phyloP scores from a whole-genome alignment of 2,113 vertebrate genomes.

The Carassius gibelio region DNA sequence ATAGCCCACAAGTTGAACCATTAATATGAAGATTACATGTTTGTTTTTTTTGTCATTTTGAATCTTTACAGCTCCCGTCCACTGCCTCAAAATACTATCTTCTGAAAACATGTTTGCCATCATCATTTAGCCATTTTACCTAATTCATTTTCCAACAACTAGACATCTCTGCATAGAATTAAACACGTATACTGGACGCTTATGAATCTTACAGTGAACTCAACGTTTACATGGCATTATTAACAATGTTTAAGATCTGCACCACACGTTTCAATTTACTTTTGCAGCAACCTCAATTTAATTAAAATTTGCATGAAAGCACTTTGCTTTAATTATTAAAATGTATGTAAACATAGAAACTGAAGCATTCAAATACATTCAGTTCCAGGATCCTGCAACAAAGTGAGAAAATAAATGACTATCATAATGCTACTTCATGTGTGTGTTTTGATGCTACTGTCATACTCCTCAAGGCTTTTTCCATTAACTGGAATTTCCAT shows the following conservation, averaged over 20 bases:
- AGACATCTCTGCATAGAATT: not conserved
- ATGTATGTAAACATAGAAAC: not conserved
- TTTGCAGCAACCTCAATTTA: not conserved
- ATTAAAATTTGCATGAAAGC: not conserved
- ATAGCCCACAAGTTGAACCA: not conserved
- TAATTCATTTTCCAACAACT: not conserved
- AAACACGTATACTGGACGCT: too few relatives aligned
- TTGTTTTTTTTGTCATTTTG: not conserved
- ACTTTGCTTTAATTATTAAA: not conserved
- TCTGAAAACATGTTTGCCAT: not conserved
- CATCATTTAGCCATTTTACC: not conserved
- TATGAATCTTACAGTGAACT: not conserved
- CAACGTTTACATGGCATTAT: not conserved
- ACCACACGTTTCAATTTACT: not conserved
- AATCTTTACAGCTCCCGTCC: not conserved
- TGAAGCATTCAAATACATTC: not conserved
- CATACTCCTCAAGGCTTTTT: not conserved
- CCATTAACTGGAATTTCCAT: conserved; percentile 3
- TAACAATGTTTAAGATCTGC: not conserved
- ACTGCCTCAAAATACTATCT: not conserved
- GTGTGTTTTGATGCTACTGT: not conserved
- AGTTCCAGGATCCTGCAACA: too few relatives aligned
- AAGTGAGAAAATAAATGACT: not conserved
- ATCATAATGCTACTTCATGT: not conserved
- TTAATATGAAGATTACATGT: not conserved